These are phyloP conservation scores for Ctenoplectra terminalis DNA, from an alignment of 1,140 invertebrate species.

Conservation along the genomic window DNA sequence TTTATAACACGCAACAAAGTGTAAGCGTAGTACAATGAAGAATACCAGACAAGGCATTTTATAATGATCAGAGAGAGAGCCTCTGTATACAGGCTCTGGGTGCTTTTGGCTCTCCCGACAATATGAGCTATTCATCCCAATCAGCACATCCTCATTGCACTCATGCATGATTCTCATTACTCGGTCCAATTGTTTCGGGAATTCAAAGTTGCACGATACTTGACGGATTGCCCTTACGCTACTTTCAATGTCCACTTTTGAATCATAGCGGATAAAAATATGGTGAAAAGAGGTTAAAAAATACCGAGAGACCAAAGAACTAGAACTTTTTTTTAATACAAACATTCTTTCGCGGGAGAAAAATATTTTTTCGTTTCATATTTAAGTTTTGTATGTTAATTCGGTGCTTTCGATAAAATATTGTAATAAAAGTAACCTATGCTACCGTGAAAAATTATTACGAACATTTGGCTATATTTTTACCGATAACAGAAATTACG, in stretches of 20 bases:
- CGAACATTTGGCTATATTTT: too few relatives aligned
- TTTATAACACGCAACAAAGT: slow-evolving; percentile 1
- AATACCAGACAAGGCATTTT: slow-evolving; percentile 41
- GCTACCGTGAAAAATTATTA: too few relatives aligned
- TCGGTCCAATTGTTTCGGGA: slow-evolving; percentile 75
- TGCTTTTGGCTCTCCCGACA: slow-evolving; percentile 76
- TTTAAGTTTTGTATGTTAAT: too few relatives aligned
- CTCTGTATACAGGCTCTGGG: slow-evolving; percentile 69
- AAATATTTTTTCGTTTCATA: too few relatives aligned
- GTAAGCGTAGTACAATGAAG: slow-evolving; percentile 27
- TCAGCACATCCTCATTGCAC: slow-evolving; percentile 80
- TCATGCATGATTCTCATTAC: slow-evolving; percentile 77
- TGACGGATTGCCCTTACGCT: background rate
- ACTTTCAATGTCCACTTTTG: background rate
- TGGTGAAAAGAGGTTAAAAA: background rate
- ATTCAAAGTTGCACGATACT: slow-evolving; percentile 54
- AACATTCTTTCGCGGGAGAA: too few relatives aligned
- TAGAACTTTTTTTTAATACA: too few relatives aligned
- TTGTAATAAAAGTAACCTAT: too few relatives aligned
- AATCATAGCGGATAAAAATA: background rate
- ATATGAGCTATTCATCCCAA: slow-evolving; percentile 79
- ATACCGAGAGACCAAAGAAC: too few relatives aligned
- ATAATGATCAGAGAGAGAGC: slow-evolving; percentile 52
- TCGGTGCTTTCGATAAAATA: too few relatives aligned
- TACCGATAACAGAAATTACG: too few relatives aligned